Conservation (phyloP, 2,888 invertebrate species). For the Uropetala carovei region DNA sequence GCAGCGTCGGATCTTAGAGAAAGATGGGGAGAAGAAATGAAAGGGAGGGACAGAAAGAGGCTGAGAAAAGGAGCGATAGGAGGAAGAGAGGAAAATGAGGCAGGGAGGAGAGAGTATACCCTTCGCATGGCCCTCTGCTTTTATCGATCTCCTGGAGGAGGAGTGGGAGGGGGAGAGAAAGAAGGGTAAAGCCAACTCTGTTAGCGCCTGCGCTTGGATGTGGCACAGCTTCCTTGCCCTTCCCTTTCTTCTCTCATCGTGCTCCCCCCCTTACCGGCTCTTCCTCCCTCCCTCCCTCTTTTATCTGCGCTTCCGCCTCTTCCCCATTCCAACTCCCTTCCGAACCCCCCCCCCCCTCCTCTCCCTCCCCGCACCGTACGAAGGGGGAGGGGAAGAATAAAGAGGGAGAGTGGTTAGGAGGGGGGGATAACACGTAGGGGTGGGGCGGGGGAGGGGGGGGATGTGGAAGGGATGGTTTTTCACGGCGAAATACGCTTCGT, state of each 20-base stretch:
- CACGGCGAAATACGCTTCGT: background rate
- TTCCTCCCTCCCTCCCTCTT: background rate
- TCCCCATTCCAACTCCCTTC: background rate
- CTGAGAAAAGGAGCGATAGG: background rate
- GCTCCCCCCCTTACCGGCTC: background rate
- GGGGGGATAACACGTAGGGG: background rate
- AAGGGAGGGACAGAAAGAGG: no score
- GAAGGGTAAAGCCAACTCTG: background rate
- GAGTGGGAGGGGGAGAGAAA: background rate
- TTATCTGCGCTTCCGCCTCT: background rate
- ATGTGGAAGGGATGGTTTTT: constrained; percentile 21
- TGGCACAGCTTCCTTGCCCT: constrained; percentile 22
- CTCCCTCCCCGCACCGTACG: no score
- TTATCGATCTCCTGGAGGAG: constrained; percentile 31
- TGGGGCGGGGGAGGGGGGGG: background rate
- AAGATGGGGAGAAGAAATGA: background rate
- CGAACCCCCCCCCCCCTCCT: no score
- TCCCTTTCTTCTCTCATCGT: background rate
- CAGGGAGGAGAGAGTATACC: constrained; percentile 11
- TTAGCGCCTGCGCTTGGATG: constrained; percentile 16
- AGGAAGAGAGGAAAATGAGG: background rate
- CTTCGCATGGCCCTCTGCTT: constrained; percentile 36
- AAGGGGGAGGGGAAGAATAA: background rate
- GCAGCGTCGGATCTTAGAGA: background rate
- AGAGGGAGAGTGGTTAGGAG: background rate